Percentiles rank a stretch among this genome's conserved stretches.
These are phyloP conservation scores for Dolichopus griseipennis DNA, from an alignment of 2,888 invertebrate genomes.

Conservation along the genomic window DNA sequence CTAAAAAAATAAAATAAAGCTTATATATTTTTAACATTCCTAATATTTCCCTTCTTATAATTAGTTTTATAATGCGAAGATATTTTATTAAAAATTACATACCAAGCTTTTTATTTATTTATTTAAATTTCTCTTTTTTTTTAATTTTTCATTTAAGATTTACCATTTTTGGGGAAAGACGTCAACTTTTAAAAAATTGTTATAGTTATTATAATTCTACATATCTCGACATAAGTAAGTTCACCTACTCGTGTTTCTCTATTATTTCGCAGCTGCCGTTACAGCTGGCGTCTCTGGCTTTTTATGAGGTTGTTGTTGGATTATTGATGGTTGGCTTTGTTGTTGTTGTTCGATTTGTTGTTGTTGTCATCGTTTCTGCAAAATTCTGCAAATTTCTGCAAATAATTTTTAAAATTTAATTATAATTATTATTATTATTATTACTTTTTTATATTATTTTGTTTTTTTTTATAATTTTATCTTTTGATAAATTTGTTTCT, in stretches of 20 bases:
- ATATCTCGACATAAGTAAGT: conserved; percentile 19
- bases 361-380: too few relatives aligned
- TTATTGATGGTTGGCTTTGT: conserved; percentile 33
- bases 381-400: too few relatives aligned
- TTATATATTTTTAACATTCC: neutral
- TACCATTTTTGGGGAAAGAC: conserved; percentile 28
- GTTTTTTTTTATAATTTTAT: too few relatives aligned
- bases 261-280: conserved; percentile 27
- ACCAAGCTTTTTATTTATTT: neutral
- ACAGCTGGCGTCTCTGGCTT: conserved; percentile 25
- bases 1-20: neutral
- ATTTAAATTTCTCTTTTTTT: neutral
- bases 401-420: too few relatives aligned
- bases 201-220: neutral
- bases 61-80: neutral
- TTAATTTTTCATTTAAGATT: conserved; percentile 6
- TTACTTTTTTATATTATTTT: too few relatives aligned
- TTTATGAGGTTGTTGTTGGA: conserved; percentile 24
- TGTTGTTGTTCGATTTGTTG: too few relatives aligned
- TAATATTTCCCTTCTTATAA: neutral
- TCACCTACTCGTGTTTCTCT: conserved; percentile 23
- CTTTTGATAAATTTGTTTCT: too few relatives aligned
- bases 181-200: conserved; percentile 32
- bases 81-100: neutral
- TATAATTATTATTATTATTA: too few relatives aligned